Evolutionary conservation across 1,140 invertebrate genomes (phyloP).

Genomic region (Caenorhabditis tropicalis): DNA sequence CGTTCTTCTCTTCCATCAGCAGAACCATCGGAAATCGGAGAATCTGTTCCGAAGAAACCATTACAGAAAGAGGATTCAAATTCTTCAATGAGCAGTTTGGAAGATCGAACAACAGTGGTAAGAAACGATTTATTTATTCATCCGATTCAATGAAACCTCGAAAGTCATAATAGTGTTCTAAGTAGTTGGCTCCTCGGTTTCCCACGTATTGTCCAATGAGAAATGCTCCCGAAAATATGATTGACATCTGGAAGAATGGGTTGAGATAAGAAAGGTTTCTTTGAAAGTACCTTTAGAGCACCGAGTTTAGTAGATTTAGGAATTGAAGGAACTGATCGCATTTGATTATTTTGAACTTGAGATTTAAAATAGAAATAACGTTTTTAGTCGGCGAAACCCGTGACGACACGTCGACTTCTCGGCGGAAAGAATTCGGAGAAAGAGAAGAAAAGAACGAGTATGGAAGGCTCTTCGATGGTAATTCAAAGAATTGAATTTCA

Average conservation of each 20-base stretch:
- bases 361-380: neutral
- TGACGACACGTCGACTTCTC: slow-evolving; percentile 13
- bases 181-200: slow-evolving; percentile 2
- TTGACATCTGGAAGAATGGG: neutral
- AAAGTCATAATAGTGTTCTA: neutral
- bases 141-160: neutral
- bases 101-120: neutral
- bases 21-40: neutral
- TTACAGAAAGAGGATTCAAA: slow-evolving; percentile 1
- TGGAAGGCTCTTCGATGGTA: slow-evolving; percentile 17
- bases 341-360: neutral
- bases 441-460: slow-evolving; percentile 15
- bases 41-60: neutral
- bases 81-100: slow-evolving; percentile 11
- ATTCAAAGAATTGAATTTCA: neutral
- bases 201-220: slow-evolving; percentile 8
- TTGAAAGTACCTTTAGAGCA: neutral
- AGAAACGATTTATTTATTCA: neutral
- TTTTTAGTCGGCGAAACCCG: neutral
- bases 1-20: slow-evolving; percentile 15
- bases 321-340: neutral
- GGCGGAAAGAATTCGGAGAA: slow-evolving; percentile 3
- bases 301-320: neutral
- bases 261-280: neutral
- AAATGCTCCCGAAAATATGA: slow-evolving; percentile 22